Base-by-base conservation (phyloP, 2,797 vertebrate genomes). In the Jordanella pulchra region DNA sequence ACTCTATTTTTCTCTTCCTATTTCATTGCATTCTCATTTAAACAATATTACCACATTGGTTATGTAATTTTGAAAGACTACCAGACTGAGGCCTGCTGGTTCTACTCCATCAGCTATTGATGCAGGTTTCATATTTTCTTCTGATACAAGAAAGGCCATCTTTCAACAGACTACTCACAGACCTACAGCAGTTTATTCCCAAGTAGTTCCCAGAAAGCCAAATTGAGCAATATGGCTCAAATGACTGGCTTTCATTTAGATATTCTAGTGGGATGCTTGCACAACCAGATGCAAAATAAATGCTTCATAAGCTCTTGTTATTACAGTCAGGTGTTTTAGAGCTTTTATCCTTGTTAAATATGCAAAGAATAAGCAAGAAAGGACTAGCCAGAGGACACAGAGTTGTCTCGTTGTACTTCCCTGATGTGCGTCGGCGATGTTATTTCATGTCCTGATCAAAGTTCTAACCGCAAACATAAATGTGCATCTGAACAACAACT, bases 51-150 rank as follows among this genome's bases (percentile, higher is more conserved):
- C 89, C 77, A 66, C 70, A 80, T 78, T 13, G 44, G 81, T 93
- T 93, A 89, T 87, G 81, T 73, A 92, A 94, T 73, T 73, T 68
- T 77, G 54, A 91, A 93, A 94, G 79, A 78, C 75, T 87, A 92
- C 80, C 93, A 94, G 88, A 93, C 74, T 87, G 67, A 65, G 39
- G 73, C 64, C 51, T 60, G 54, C 25, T 68, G 69, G 65, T 50
- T 85, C 25, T 32, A 48, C 71, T 79, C 30, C 72, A 61, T 78
- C 73, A 70, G 70, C 39, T 47, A 79, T 54, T 75, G 77, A 75
- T 80, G 79, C 80, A 86, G 87, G 83, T 89, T 79, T 82, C 72
- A 30, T 73, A 66, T 84, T 75, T 79, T 79, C 75, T 76, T 77
- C 75, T 68, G 63, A 79, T 75, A 67, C 47, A 55, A 28, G 53